Evolutionary conservation across 2,797 vertebrate genomes (phyloP).

Genomic region (Fundulus diaphanus): DNA sequence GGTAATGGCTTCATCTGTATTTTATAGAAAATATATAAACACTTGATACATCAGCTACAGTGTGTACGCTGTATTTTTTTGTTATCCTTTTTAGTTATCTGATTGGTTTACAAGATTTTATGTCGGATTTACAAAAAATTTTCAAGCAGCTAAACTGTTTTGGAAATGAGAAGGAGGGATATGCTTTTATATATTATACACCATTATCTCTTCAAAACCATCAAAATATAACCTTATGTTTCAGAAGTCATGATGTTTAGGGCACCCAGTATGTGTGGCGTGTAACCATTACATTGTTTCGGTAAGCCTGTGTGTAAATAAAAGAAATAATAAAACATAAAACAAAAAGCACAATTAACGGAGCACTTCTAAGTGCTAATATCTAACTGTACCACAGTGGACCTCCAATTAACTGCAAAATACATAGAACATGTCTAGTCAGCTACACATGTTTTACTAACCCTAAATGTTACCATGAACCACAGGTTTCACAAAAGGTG

Average conservation of each 20-base stretch:
- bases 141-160: not conserved
- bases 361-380: too few species aligned
- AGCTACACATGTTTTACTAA: too few species aligned
- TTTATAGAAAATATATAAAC: not conserved
- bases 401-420: not conserved
- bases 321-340: too few species aligned
- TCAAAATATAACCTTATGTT: not conserved
- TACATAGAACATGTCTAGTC: not conserved
- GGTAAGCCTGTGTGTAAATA: not conserved
- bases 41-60: not conserved
- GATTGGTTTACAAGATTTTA: not conserved
- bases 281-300: not conserved
- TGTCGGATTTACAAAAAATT: not conserved
- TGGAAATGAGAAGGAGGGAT: not conserved
- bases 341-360: too few species aligned
- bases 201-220: not conserved
- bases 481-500: not conserved
- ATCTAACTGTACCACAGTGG: not conserved
- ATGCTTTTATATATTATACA: not conserved
- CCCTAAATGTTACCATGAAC: too few species aligned
- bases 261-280: not conserved
- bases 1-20: not conserved
- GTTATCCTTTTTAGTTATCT: not conserved
- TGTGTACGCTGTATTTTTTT: not conserved
- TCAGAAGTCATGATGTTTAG: not conserved